These are phyloP conservation scores for Illadopsis cleaveri DNA, from an alignment of 2,113 vertebrate species.

Conservation along the genomic window DNA sequence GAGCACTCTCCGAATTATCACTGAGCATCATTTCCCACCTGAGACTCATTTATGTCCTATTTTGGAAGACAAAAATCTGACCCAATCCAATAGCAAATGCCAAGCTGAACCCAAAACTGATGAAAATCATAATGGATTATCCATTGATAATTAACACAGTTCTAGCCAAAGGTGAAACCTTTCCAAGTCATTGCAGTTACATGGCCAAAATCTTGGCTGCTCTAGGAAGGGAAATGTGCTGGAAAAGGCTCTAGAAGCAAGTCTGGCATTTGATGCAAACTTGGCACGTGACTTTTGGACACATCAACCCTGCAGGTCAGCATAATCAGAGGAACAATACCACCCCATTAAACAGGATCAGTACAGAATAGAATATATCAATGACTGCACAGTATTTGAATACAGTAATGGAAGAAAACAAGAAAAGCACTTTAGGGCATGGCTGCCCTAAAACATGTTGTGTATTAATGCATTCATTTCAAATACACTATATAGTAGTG, in stretches of 20 bases:
- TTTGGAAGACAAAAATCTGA: background rate
- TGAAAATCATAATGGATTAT: background rate
- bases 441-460: background rate
- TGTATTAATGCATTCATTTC: background rate
- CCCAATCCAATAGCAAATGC: background rate
- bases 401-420: background rate
- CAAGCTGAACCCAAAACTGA: background rate
- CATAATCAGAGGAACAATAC: background rate
- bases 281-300: background rate
- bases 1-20: background rate
- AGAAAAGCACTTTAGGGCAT: background rate
- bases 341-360: background rate
- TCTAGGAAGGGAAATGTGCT: background rate
- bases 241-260: background rate
- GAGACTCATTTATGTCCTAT: background rate
- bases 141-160: background rate
- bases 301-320: background rate
- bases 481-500: background rate
- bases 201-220: background rate
- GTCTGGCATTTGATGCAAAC: background rate
- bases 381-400: background rate
- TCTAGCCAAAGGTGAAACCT: background rate
- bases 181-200: background rate
- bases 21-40: background rate
- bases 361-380: background rate